Conservation (phyloP, 2,888 invertebrate species). For the Dryobota labecula region DNA sequence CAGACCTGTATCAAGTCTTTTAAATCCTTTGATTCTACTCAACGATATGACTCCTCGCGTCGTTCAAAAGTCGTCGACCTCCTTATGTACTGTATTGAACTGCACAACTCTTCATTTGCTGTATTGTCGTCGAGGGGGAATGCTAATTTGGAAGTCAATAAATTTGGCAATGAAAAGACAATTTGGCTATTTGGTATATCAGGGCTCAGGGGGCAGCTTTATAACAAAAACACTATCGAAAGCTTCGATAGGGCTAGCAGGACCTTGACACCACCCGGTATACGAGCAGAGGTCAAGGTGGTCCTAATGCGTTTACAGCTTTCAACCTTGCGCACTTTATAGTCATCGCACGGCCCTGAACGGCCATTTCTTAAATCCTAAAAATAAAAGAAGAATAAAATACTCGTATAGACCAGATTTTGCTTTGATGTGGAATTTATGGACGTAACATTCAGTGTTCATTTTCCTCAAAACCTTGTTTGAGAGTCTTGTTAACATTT, state of each 20-base stretch:
- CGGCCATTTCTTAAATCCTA: conserved; percentile 71
- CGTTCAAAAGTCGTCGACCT: conserved; percentile 68
- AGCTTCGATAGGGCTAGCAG: conserved; percentile 73
- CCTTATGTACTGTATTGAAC: conserved; percentile 63
- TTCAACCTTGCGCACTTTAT: conserved; percentile 80
- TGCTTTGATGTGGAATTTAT: conserved; percentile 67
- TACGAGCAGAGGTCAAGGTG: conserved; percentile 81
- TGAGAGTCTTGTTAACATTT: conserved; percentile 5
- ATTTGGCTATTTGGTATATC: conserved; percentile 74
- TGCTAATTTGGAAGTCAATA: conserved; percentile 71
- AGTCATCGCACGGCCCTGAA: conserved; percentile 75
- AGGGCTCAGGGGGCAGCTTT: conserved; percentile 68
- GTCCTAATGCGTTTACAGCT: conserved; percentile 79
- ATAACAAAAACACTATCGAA: conserved; percentile 74
- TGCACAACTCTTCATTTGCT: conserved; percentile 63
- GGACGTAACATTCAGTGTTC: conserved; percentile 24
- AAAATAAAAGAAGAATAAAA: conserved; percentile 75
- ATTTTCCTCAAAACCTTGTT: conserved; percentile 17
- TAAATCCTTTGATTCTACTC: conserved; percentile 69
- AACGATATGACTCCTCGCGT: conserved; percentile 62
- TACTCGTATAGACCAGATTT: conserved; percentile 67
- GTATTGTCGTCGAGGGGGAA: conserved; percentile 63
- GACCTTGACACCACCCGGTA: conserved; percentile 80
- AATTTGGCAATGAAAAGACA: conserved; percentile 69
- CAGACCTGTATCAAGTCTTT: conserved; percentile 71